These are phyloP conservation scores for Laticauda laticaudata DNA, from an alignment of 2,113 vertebrate genomes.

Conservation along the genomic window DNA sequence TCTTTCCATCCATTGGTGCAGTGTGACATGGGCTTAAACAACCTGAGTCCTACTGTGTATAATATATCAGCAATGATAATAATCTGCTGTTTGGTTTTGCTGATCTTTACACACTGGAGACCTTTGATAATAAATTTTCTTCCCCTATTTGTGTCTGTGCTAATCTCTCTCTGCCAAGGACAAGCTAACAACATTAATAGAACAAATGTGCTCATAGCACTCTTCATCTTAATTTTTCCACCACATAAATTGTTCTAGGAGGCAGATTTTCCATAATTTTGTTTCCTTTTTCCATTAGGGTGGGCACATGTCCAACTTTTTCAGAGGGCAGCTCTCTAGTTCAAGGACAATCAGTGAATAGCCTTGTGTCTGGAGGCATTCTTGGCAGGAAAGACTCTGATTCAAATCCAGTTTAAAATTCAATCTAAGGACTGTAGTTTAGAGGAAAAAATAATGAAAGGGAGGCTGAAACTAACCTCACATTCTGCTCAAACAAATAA, in stretches of 20 bases:
- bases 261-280: neutral
- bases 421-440: neutral
- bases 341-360: neutral
- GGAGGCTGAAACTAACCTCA: neutral
- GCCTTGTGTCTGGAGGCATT: neutral
- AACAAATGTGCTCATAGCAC: neutral
- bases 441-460: neutral
- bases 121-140: neutral
- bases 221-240: neutral
- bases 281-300: neutral
- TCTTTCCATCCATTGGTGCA: too few species aligned
- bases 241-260: neutral
- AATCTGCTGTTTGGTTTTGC: conserved; percentile 4
- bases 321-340: neutral
- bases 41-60: neutral
- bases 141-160: neutral
- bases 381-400: neutral
- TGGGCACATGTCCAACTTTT: neutral
- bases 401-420: neutral
- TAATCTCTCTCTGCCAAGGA: neutral
- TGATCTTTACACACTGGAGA: conserved; percentile 3
- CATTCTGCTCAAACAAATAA: neutral
- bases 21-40: neutral
- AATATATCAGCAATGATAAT: neutral
- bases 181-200: neutral